Conservation (phyloP, 2,113 vertebrate genomes). For the Entomyzon cyanotis region DNA sequence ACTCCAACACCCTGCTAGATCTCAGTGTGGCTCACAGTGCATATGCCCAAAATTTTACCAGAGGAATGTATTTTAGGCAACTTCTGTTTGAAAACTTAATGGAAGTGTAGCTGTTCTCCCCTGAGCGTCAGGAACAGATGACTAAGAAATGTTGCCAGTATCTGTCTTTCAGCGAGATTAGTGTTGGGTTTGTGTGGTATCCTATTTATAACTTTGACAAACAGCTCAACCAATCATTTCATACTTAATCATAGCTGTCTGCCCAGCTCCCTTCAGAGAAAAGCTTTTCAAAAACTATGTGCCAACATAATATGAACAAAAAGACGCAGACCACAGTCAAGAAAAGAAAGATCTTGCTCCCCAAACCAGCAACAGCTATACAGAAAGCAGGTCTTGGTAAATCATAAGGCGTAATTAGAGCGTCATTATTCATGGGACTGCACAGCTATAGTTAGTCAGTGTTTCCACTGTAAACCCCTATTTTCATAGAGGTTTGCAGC, state of each 20-base stretch:
- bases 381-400: slow-evolving; percentile 35
- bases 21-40: neutral
- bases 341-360: neutral
- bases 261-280: slow-evolving; percentile 40
- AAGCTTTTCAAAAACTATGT: slow-evolving; percentile 32
- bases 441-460: slow-evolving; percentile 59
- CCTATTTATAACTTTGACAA: slow-evolving; percentile 72
- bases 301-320: slow-evolving; percentile 49
- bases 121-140: slow-evolving; percentile 52
- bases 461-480: slow-evolving; percentile 59
- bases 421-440: neutral
- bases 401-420: slow-evolving; percentile 43
- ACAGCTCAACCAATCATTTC: slow-evolving; percentile 67
- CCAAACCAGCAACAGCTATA: slow-evolving; percentile 9
- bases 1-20: neutral
- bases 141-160: slow-evolving; percentile 64
- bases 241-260: slow-evolving; percentile 71
- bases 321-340: slow-evolving; percentile 46
- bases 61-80: slow-evolving; percentile 51
- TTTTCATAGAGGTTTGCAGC: slow-evolving; percentile 45
- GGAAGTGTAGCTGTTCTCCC: slow-evolving; percentile 53
- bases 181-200: slow-evolving; percentile 63
- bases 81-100: slow-evolving; percentile 58
- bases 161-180: slow-evolving; percentile 60
- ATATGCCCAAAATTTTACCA: slow-evolving; percentile 25